Evolutionary conservation across 92 coral and sea anemone species (phyloP), one percentile per base, ranked within the genome.

Genomic region (Ricordea florida): DNA sequence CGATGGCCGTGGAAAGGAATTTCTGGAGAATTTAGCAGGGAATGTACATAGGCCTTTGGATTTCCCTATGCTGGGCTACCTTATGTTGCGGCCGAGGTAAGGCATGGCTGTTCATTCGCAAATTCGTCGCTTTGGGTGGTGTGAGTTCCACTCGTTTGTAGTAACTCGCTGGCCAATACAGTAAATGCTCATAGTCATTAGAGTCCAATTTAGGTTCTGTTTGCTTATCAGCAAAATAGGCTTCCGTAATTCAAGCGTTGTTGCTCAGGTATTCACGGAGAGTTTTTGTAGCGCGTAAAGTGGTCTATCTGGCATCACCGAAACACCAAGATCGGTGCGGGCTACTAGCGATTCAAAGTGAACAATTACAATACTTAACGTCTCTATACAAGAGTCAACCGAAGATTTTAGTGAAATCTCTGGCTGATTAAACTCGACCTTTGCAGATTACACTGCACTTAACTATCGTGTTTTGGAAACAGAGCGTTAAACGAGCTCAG

Each of bases 71-170:
- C 70, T 52, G 84, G 66, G 30, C 44, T 45, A 66, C 83, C 87
- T 61, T 87, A 87, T 87, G 87, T 67, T 66, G 92, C 80, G 76
- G 42, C 21, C 65, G 30, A 81, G 92, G 92, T 87, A 81, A 43
- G 76, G 26, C 8, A 18, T 4, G 5, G 7, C 10, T n/a, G 25
- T 29, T 52, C 30, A 32, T 55, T 38, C 42, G 41, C 63, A 69
- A 52, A 49, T n/a, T 41, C 29, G n/a, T 18, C n/a, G 17, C 68
- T 23, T 21, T 23, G 46, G 35, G 36, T 47, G 42, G 57, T 49
- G 68, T 60, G 49, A 73, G 37, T 44, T 16, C 17, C 24, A 26
- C 49, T 50, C 80, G 69, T 45, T 37, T 10, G 32, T 31, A 15
- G 58, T 36, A 29, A 37, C 47, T 71, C 38, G 55, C 40, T 58